Percentiles rank a stretch among this genome's conserved stretches.
Conservation (phyloP, 2,113 vertebrate genomes). For the Aphyosemion australe region DNA sequence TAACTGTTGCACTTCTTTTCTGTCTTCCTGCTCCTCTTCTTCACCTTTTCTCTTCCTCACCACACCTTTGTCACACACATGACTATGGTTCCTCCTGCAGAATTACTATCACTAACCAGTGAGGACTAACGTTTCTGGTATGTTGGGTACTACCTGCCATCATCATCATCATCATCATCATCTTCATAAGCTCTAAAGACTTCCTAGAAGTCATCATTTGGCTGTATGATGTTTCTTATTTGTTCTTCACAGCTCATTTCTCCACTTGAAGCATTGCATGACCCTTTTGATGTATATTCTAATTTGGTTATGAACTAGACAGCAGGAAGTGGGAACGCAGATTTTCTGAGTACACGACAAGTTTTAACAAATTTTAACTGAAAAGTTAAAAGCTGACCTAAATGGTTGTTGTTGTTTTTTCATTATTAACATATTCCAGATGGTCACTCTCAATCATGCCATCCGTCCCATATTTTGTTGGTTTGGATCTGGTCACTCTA, state of each 20-base stretch:
- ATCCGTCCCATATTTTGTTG: too few species aligned
- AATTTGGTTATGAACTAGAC: neutral
- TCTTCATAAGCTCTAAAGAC: constrained; percentile 21
- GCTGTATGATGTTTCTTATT: constrained; percentile 41
- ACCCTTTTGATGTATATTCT: constrained; percentile 6
- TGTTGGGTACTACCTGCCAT: constrained; percentile 77
- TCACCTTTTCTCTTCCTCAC: constrained; percentile 47
- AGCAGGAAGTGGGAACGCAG: neutral
- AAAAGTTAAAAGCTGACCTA: neutral
- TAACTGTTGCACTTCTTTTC: constrained; percentile 64
- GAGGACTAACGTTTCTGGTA: constrained; percentile 94
- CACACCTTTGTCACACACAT: constrained; percentile 82
- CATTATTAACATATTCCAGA: too few species aligned
- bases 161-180: constrained; percentile 17
- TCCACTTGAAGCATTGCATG: constrained; percentile 57
- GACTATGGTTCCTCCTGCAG: constrained; percentile 94
- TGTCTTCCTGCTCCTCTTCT: constrained; percentile 35
- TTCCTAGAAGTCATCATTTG: constrained; percentile 29
- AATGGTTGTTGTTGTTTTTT: too few species aligned
- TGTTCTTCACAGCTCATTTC: constrained; percentile 30
- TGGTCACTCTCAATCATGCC: too few species aligned
- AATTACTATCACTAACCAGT: constrained; percentile 99
- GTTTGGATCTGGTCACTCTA: too few species aligned
- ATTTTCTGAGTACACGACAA: neutral
- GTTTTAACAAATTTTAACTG: neutral